Percentiles rank a stretch among this genome's conserved stretches.
phyloP scores from a whole-genome alignment of 2,888 invertebrate genomes.

The Lasiommata megera region DNA sequence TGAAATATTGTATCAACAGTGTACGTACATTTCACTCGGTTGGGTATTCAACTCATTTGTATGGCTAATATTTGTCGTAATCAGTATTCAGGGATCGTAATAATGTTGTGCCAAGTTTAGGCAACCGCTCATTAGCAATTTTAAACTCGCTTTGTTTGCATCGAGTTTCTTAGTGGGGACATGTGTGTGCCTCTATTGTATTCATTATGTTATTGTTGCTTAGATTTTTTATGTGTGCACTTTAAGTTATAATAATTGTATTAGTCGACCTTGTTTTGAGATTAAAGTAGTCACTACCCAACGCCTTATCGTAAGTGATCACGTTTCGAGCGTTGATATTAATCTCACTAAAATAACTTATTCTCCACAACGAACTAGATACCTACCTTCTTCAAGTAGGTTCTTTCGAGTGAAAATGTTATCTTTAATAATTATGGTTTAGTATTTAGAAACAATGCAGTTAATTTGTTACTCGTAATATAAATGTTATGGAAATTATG shows the following conservation, averaged over 20 bases:
- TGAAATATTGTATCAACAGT: background rate
- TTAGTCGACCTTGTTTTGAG: slow-evolving; percentile 7
- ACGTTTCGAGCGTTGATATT: background rate
- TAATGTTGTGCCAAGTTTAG: slow-evolving; percentile 62
- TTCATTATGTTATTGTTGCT: slow-evolving; percentile 27
- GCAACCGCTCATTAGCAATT: slow-evolving; percentile 69
- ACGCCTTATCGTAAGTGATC: slow-evolving; percentile 2
- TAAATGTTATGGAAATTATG: slow-evolving; percentile 4
- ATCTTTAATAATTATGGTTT: slow-evolving; percentile 1
- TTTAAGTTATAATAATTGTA: slow-evolving; percentile 12
- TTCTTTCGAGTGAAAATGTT: slow-evolving; percentile 1
- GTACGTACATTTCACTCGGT: slow-evolving; percentile 30
- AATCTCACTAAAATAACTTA: background rate
- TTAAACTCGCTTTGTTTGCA: slow-evolving; percentile 64
- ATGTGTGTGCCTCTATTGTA: slow-evolving; percentile 34
- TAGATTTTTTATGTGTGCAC: slow-evolving; percentile 16
- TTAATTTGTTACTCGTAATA: background rate
- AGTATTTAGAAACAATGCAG: slow-evolving; percentile 6
- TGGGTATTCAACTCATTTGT: slow-evolving; percentile 36
- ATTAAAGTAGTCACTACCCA: slow-evolving; percentile 2
- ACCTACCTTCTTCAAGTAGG: background rate
- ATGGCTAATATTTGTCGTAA: slow-evolving; percentile 46
- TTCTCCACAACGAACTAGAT: background rate
- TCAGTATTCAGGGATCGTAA: slow-evolving; percentile 58
- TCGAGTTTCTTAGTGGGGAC: slow-evolving; percentile 34